A percentile compares a stretch with the other conserved stretches of the same genome.
phyloP scores from a whole-genome alignment of 2,888 invertebrate genomes.

The Dugesia japonica region DNA sequence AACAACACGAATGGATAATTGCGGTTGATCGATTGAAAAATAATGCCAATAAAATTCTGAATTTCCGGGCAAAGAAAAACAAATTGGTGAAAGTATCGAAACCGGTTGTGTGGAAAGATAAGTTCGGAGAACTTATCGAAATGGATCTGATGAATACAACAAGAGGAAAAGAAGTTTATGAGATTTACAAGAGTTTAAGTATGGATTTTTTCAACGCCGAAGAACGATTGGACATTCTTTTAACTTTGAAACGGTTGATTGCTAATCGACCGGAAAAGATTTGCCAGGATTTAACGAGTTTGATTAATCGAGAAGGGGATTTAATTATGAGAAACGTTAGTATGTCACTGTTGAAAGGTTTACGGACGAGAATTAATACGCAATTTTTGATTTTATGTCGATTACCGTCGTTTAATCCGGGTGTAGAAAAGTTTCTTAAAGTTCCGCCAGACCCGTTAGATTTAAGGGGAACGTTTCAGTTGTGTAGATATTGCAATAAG shows the following conservation, averaged over 20 bases:
- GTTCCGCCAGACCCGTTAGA: not conserved
- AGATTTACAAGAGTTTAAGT: constrained; percentile 20
- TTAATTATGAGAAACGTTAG: constrained; percentile 12
- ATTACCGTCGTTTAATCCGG: constrained; percentile 10
- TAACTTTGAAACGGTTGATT: constrained; percentile 16
- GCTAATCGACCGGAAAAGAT: not conserved
- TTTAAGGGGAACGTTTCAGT: constrained; percentile 8
- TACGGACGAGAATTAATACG: constrained; percentile 13
- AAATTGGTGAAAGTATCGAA: not conserved
- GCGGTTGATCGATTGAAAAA: constrained; percentile 25
- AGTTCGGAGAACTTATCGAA: not conserved
- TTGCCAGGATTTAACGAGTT: not conserved
- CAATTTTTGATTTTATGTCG: constrained; percentile 12
- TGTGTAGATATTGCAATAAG: constrained; percentile 14
- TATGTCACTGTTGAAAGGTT: not conserved
- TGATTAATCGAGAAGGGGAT: constrained; percentile 17
- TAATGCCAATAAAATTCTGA: not conserved
- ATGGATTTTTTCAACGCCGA: constrained; percentile 25
- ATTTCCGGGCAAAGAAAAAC: not conserved
- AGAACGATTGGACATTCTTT: constrained; percentile 16
- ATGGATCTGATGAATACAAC: not conserved
- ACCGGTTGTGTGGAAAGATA: not conserved
- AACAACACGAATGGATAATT: not conserved
- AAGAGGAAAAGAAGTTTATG: not conserved
- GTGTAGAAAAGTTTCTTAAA: not conserved